Percentiles rank a stretch among this genome's conserved stretches.
Conservation (phyloP, 2,113 vertebrate species). For the Heterochromis multidens region DNA sequence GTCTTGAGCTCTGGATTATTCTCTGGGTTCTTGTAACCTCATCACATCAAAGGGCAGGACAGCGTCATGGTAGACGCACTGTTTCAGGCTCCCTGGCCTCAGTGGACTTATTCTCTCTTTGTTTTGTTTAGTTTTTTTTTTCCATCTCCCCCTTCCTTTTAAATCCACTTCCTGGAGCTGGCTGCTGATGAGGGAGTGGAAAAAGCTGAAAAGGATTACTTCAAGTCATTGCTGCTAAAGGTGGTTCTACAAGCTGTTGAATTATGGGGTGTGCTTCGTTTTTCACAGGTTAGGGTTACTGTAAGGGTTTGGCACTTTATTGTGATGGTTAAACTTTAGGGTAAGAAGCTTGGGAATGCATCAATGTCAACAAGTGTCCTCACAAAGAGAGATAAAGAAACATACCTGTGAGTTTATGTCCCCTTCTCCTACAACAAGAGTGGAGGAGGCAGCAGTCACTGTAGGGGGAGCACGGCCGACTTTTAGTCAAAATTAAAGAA, state of each 20-base stretch:
- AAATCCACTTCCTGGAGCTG: not conserved
- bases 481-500: not conserved
- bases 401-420: not conserved
- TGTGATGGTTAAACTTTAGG: not conserved
- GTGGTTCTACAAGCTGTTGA: not conserved
- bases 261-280: not conserved
- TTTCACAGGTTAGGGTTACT: not conserved
- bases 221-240: not conserved
- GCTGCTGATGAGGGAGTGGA: not conserved
- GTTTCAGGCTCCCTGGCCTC: not conserved
- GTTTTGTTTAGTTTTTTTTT: not conserved
- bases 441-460: not conserved
- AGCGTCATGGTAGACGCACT: not conserved
- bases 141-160: not conserved
- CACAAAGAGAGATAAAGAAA: not conserved
- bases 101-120: not conserved
- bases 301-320: not conserved
- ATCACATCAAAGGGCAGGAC: not conserved
- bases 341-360: not conserved
- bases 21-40: not conserved
- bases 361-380: not conserved
- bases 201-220: not conserved
- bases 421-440: not conserved
- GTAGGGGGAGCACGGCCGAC: not conserved
- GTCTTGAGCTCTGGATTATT: not conserved